Conservation (phyloP, 2,888 invertebrate genomes). For the Acrobeloides nanus region DNA sequence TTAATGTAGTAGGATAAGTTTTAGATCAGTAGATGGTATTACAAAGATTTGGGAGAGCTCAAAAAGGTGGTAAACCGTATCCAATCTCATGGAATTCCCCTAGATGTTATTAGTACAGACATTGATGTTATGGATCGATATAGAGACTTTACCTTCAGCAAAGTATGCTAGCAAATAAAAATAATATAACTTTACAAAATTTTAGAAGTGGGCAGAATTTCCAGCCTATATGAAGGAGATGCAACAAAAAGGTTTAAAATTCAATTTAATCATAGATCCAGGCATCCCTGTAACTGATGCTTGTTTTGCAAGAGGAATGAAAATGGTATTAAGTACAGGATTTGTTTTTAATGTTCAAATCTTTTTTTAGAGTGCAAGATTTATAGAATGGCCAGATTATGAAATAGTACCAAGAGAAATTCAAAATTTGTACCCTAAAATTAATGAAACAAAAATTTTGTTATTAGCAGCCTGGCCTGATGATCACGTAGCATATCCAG, state of each 20-base stretch:
- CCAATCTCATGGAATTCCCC: constrained; percentile 34
- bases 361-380: constrained; percentile 30
- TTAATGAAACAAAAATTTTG: constrained; percentile 37
- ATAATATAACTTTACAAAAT: too few relatives aligned
- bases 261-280: constrained; percentile 49
- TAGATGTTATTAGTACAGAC: constrained; percentile 41
- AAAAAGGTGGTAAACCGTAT: constrained; percentile 30
- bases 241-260: constrained; percentile 31
- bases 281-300: constrained; percentile 43
- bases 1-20: too few relatives aligned
- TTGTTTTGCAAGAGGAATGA: constrained; percentile 32
- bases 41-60: constrained; percentile 32
- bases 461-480: constrained; percentile 47
- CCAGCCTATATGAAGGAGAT: constrained; percentile 32
- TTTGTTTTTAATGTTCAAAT: too few relatives aligned
- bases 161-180: too few relatives aligned
- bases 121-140: constrained; percentile 66
- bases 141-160: constrained; percentile 73
- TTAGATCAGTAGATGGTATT: constrained; percentile 37
- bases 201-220: constrained; percentile 36
- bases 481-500: constrained; percentile 46
- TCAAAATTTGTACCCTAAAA: constrained; percentile 37
- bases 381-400: constrained; percentile 39
- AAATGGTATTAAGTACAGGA: too few relatives aligned
- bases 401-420: constrained; percentile 34